These are phyloP conservation scores for Kuschelorhynchus macadamiae DNA, from an alignment of 2,888 invertebrate genomes.

Conservation along the genomic window DNA sequence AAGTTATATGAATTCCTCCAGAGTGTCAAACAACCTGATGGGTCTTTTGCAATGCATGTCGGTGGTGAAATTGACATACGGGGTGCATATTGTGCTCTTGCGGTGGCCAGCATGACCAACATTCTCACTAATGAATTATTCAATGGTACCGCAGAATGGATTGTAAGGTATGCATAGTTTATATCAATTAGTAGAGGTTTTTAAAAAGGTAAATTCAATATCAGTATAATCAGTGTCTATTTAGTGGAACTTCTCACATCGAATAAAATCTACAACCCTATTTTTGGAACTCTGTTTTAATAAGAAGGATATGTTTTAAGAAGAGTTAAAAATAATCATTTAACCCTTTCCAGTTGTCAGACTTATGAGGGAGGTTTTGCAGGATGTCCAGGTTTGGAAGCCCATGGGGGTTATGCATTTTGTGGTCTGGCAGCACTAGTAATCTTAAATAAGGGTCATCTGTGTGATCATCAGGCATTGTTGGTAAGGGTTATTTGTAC, in stretches of 20 bases:
- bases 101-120: conserved; percentile 90
- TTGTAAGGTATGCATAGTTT: conserved; percentile 73
- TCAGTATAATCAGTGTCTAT: neutral
- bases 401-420: conserved; percentile 99
- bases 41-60: conserved; percentile 92
- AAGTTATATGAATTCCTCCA: conserved; percentile 84
- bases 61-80: conserved; percentile 96
- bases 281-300: too few relatives aligned
- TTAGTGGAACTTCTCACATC: neutral
- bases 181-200: too few relatives aligned
- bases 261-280: too few relatives aligned
- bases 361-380: conserved; percentile 99
- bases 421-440: conserved; percentile 94
- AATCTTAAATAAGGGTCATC: conserved; percentile 81
- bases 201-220: neutral
- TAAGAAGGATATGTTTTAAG: too few relatives aligned
- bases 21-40: conserved; percentile 84
- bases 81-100: conserved; percentile 96
- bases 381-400: conserved; percentile 94
- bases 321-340: too few relatives aligned
- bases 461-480: conserved; percentile 83
- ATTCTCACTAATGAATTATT: conserved; percentile 83
- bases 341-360: conserved; percentile 86
- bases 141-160: conserved; percentile 92
- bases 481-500: conserved; percentile 72